These are phyloP conservation scores for Ctenosaura bakeri DNA, from an alignment of 2,797 vertebrate species.

Conservation along the genomic window DNA sequence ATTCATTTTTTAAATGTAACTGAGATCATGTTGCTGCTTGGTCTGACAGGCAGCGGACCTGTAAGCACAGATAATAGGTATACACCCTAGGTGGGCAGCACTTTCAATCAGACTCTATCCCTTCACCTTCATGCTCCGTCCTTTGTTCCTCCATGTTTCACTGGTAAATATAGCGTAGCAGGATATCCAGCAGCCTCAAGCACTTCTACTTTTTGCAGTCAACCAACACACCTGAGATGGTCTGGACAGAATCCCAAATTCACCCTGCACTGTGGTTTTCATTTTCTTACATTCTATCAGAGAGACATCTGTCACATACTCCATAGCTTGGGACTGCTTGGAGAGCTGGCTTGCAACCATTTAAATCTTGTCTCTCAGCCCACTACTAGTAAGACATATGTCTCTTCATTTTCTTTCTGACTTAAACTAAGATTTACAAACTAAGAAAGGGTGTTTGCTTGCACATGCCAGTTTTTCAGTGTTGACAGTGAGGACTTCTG, in stretches of 20 bases:
- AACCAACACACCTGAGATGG: not conserved
- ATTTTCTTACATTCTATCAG: not conserved
- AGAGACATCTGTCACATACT: not conserved
- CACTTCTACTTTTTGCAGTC: not conserved
- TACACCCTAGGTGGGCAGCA: not conserved
- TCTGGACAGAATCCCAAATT: not conserved
- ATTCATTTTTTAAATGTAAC: not conserved
- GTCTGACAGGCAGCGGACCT: not conserved
- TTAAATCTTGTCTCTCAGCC: not conserved
- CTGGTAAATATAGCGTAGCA: not conserved
- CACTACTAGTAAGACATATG: not conserved
- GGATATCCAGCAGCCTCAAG: not conserved
- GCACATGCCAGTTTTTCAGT: not conserved
- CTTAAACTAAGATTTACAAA: not conserved
- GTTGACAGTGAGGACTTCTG: not conserved
- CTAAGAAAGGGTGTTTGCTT: not conserved
- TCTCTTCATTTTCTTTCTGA: not conserved
- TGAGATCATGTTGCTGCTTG: not conserved
- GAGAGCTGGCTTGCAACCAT: not conserved
- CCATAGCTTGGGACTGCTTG: not conserved
- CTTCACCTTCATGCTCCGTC: not conserved
- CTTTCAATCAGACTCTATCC: not conserved
- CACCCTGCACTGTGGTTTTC: not conserved
- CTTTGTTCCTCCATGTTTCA: not conserved
- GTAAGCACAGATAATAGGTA: not conserved